Evolutionary conservation across 2,797 vertebrate species (phyloP), one percentile per base, ranked within the genome.

Genomic region (Sparidentex hasta): DNA sequence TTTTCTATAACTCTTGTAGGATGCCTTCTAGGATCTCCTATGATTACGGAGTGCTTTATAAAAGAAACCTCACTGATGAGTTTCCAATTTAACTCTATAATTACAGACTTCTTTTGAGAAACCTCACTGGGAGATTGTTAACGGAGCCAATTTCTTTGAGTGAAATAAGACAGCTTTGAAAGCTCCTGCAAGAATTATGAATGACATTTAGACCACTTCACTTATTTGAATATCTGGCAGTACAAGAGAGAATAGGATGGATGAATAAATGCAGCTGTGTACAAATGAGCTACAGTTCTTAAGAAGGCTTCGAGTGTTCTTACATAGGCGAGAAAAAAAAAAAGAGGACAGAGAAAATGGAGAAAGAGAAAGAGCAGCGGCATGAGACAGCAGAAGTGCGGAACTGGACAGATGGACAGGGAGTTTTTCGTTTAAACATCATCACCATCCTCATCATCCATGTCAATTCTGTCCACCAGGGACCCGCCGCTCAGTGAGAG

Each of bases 361-460:
- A 58, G 27, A 18, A 54, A 8, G 43, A 65, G 14, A 70, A 46
- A 46, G 29, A 59, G 47, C 25, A 43, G 48, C 58, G 65, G 65
- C 20, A 65, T 58, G 69, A 52, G 70, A 76, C 12, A 71, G 62
- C 43, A 71, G 72, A 76, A 76, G 61, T 68, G 78, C 23, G 72
- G 74, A 55, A 87, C 69, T 88, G 88, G 91, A 93, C 93, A 94
- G 90, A 94, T 91, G 92, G 94, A 92, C 87, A 72, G 83, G 83
- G 80, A 89, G 58, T 75, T 82, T 83, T 79, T 72, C 71, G 16
- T 93, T 93, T 88, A 90, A 92, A 94, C 90, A 90, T 92, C 91
- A 94, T 94, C 92, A 91, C 90, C 83, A 61, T 93, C 87, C 92
- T 94, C 93, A 93, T 95, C 93, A 94, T 92, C 90, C 89, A 93